These are phyloP conservation scores for Pristis pectinata DNA, from an alignment of 2,797 vertebrate species.

Conservation along the genomic window DNA sequence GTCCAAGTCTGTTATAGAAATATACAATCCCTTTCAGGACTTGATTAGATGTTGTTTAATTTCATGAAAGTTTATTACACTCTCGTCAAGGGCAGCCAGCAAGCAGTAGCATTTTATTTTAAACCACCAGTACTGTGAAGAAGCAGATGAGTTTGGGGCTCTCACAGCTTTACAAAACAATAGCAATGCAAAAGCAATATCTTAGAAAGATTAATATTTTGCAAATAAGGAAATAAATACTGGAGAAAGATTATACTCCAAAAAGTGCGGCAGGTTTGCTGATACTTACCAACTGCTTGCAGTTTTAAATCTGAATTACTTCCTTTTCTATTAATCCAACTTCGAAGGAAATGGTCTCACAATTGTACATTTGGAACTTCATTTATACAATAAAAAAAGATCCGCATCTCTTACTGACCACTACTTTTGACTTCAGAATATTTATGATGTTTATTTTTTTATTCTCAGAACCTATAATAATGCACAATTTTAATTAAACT, in stretches of 20 bases:
- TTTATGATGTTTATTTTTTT: background rate
- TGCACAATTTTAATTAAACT: background rate
- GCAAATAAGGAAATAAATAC: background rate
- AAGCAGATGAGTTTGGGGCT: background rate
- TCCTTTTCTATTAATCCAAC: background rate
- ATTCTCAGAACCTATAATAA: background rate
- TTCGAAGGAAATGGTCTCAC: background rate
- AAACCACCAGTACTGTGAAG: background rate
- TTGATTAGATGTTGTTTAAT: background rate
- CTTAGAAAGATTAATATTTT: background rate
- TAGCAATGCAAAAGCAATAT: slow-evolving; percentile 1
- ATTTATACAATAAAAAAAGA: background rate
- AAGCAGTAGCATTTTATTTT: background rate
- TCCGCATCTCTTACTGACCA: background rate
- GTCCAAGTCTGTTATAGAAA: background rate
- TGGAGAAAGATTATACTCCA: background rate
- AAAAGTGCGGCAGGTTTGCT: background rate
- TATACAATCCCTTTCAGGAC: background rate
- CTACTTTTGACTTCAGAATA: background rate
- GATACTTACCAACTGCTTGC: background rate
- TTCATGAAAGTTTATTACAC: background rate
- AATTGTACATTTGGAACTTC: background rate
- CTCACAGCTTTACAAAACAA: background rate
- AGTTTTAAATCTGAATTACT: background rate
- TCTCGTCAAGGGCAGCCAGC: too few relatives aligned